These are phyloP conservation scores for Falcunculus frontatus DNA, from an alignment of 2,113 vertebrate genomes.

Conservation along the genomic window DNA sequence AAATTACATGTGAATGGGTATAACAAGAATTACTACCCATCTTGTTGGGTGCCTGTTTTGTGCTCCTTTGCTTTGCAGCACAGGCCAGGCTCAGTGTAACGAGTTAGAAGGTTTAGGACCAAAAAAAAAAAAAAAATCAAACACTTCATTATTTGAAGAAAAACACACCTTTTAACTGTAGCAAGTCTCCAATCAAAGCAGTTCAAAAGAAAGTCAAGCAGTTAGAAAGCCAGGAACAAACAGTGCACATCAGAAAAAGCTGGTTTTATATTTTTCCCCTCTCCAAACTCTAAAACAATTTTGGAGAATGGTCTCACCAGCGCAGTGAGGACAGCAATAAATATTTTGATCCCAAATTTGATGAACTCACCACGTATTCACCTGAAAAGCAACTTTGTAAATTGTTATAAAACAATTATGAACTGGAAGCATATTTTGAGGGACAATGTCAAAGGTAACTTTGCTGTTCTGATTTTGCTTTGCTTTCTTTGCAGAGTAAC, in stretches of 20 bases:
- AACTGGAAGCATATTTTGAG: neutral
- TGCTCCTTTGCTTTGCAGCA: neutral
- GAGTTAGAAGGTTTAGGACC: neutral
- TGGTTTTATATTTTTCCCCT: neutral
- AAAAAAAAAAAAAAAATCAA: neutral
- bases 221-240: neutral
- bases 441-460: neutral
- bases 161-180: neutral
- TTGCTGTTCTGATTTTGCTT: neutral
- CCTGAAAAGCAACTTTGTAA: neutral
- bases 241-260: neutral
- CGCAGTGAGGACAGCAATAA: neutral
- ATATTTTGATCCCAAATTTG: neutral
- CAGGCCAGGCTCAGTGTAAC: neutral
- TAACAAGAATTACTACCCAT: neutral
- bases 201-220: neutral
- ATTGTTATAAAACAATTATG: neutral
- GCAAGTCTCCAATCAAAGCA: neutral
- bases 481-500: neutral
- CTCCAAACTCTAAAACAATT: neutral
- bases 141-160: neutral
- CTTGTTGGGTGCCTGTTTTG: neutral
- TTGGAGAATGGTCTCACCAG: neutral
- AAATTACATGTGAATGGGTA: neutral
- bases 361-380: neutral